These are phyloP conservation scores for Gryllus longicercus DNA, from an alignment of 2,888 invertebrate genomes.

Conservation along the genomic window DNA sequence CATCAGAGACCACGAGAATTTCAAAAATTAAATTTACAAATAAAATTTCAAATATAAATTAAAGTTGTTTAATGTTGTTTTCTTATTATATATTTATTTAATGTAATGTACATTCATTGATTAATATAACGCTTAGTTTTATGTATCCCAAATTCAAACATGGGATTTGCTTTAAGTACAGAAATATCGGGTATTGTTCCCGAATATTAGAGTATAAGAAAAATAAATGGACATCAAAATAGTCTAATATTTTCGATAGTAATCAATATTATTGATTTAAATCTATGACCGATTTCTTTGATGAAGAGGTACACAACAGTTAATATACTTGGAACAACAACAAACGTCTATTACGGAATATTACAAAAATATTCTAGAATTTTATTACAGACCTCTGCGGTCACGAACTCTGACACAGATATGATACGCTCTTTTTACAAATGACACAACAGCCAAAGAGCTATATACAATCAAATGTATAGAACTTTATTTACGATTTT, in stretches of 20 bases:
- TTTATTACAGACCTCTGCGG: neutral
- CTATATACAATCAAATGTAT: slow-evolving; percentile 7
- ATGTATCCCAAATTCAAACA: neutral
- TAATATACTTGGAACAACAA: neutral
- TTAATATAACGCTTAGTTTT: slow-evolving; percentile 17
- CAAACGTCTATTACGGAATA: slow-evolving; percentile 1
- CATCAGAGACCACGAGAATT: slow-evolving; percentile 38
- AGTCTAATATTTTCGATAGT: neutral
- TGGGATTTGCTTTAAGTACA: slow-evolving; percentile 9
- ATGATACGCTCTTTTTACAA: neutral
- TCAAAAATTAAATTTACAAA: slow-evolving; percentile 29
- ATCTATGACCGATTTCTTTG: neutral
- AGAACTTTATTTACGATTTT: neutral
- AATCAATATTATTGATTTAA: slow-evolving; percentile 17
- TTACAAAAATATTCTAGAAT: slow-evolving; percentile 18
- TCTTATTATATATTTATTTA: slow-evolving; percentile 8
- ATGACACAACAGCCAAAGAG: neutral
- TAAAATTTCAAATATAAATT: neutral
- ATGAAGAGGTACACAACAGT: slow-evolving; percentile 12
- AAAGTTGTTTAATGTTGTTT: slow-evolving; percentile 21
- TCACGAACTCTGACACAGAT: neutral
- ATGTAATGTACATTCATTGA: slow-evolving; percentile 2
- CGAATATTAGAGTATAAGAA: neutral
- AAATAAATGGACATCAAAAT: slow-evolving; percentile 10
- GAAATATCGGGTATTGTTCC: neutral